phyloP scores from a whole-genome alignment of 2,888 invertebrate genomes.

The Epirrhoe alternata region DNA sequence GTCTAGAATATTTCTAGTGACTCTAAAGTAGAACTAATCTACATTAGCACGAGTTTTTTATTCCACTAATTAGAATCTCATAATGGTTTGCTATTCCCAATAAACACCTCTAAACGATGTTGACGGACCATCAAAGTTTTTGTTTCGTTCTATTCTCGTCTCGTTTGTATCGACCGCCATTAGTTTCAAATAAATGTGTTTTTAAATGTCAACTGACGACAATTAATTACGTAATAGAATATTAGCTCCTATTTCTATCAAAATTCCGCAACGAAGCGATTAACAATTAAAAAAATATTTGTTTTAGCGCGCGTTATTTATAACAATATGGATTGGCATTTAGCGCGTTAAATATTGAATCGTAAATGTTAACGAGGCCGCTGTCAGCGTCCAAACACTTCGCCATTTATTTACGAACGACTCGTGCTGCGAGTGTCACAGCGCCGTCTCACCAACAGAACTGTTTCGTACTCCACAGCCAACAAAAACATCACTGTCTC shows the following conservation, averaged over 20 bases:
- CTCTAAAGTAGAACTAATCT: neutral
- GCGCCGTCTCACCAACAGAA: constrained; percentile 13
- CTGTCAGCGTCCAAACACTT: constrained; percentile 57
- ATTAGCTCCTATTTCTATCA: constrained; percentile 38
- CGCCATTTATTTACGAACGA: constrained; percentile 47
- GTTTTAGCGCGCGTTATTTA: constrained; percentile 54
- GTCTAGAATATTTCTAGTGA: neutral
- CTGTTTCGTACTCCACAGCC: constrained; percentile 49
- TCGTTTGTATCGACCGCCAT: constrained; percentile 35
- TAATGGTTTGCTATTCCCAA: constrained; percentile 35
- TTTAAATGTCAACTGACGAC: constrained; percentile 41
- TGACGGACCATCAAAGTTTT: constrained; percentile 35
- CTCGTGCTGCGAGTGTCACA: constrained; percentile 30
- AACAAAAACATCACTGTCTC: constrained; percentile 71
- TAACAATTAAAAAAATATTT: constrained; percentile 50
- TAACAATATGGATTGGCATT: constrained; percentile 52
- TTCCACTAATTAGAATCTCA: constrained; percentile 23
- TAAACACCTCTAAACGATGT: constrained; percentile 33
- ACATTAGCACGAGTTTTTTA: constrained; percentile 8
- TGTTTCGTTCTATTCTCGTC: constrained; percentile 29
- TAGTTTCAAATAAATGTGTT: constrained; percentile 38
- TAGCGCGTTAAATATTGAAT: constrained; percentile 59
- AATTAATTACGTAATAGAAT: constrained; percentile 39
- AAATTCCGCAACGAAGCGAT: constrained; percentile 40
- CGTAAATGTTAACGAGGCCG: constrained; percentile 51